These are phyloP conservation scores for honey bee (Apis mellifera) DNA, from an alignment of 1,140 invertebrate species.

Conservation along the genomic window Amel_HAv3.1 CM009931.2:7597501-7598000, in stretches of 20 bases:
- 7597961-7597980: slow-evolving; percentile 79
- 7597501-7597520: too few species aligned
- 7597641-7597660: slow-evolving; percentile 44
- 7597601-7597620: too few species aligned
- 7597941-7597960: slow-evolving; percentile 74
- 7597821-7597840: not conserved
- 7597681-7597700: slow-evolving; percentile 77
- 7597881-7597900: slow-evolving; percentile 80
- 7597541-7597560: too few species aligned
- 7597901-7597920: slow-evolving; percentile 81
- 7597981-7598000: slow-evolving; percentile 50
- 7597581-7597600: too few species aligned
- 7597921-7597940: slow-evolving; percentile 74
- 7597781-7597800: slow-evolving; percentile 23
- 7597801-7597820: slow-evolving; percentile 5
- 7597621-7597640: not conserved
- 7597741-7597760: slow-evolving; percentile 54
- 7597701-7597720: slow-evolving; percentile 68
- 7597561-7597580: too few species aligned
- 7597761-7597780: slow-evolving; percentile 34
- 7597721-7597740: slow-evolving; percentile 42
- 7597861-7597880: slow-evolving; percentile 80
- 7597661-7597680: slow-evolving; percentile 63
- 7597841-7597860: slow-evolving; percentile 59
- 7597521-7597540: too few species aligned